Conservation (phyloP, 2,797 vertebrate species). For the Telmatherina bonti region DNA sequence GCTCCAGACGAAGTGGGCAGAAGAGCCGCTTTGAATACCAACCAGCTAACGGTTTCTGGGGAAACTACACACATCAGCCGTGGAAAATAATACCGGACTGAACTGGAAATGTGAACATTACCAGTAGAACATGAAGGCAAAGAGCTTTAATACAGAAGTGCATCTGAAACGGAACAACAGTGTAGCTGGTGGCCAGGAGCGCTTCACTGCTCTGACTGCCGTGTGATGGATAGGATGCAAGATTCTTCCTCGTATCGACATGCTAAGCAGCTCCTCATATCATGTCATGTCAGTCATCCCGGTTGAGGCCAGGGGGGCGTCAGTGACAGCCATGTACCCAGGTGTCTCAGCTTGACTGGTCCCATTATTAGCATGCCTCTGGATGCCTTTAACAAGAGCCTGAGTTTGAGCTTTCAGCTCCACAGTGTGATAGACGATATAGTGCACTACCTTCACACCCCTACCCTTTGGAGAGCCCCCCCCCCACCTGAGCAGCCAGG, state of each 20-base stretch:
- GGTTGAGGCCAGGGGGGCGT: slow-evolving; percentile 39
- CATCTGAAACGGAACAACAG: slow-evolving; percentile 16
- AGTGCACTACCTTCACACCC: neutral
- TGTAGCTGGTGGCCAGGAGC: slow-evolving; percentile 30
- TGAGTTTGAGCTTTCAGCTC: slow-evolving; percentile 6
- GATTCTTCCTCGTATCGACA: slow-evolving; percentile 48
- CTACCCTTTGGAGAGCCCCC: slow-evolving; percentile 16
- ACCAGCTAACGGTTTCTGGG: slow-evolving; percentile 59
- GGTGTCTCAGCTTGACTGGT: slow-evolving; percentile 61
- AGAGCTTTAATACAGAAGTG: slow-evolving; percentile 17
- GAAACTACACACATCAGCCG: slow-evolving; percentile 41
- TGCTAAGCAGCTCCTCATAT: slow-evolving; percentile 42
- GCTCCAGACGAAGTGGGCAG: slow-evolving; percentile 67
- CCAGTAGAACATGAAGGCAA: slow-evolving; percentile 9
- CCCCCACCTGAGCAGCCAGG: slow-evolving; percentile 25
- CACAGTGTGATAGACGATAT: slow-evolving; percentile 6
- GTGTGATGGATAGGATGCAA: slow-evolving; percentile 52
- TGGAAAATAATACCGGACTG: slow-evolving; percentile 52
- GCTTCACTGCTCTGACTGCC: slow-evolving; percentile 7
- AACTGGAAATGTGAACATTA: slow-evolving; percentile 24
- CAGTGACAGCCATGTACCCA: slow-evolving; percentile 66
- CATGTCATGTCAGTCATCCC: slow-evolving; percentile 54
- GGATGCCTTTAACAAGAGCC: slow-evolving; percentile 61
- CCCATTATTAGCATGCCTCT: slow-evolving; percentile 58
- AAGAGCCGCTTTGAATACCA: slow-evolving; percentile 67